These are phyloP conservation scores for Nematostella vectensis DNA, from an alignment of 92 coral and sea anemone genomes.

Conservation along the genomic window DNA sequence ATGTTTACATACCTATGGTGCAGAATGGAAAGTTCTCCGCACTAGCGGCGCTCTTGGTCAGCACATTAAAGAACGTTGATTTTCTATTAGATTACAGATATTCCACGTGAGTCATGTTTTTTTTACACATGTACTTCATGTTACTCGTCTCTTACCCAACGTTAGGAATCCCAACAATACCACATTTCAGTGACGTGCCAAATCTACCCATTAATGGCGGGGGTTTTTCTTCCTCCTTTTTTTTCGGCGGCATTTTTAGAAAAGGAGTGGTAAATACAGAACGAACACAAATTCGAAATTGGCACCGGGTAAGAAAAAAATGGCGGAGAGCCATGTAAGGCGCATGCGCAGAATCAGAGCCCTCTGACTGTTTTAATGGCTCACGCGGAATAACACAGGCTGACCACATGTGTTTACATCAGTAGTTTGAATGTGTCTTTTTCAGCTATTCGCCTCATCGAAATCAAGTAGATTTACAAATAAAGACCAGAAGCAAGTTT, in stretches of 20 bases:
- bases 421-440: too few species aligned
- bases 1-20: conserved; percentile 93
- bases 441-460: too few species aligned
- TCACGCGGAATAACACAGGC: too few species aligned
- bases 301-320: conserved; percentile 24
- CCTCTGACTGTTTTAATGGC: too few species aligned
- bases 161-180: conserved; percentile 94
- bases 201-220: conserved; percentile 92
- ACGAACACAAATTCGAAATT: conserved; percentile 20
- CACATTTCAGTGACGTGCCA: conserved; percentile 93
- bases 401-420: too few species aligned
- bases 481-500: too few species aligned
- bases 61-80: conserved; percentile 94
- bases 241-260: conserved; percentile 92
- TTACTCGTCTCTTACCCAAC: conserved; percentile 63
- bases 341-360: conserved; percentile 32
- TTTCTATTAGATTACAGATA: conserved; percentile 44
- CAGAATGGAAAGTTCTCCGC: conserved; percentile 98
- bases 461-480: too few species aligned
- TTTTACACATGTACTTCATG: too few species aligned
- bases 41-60: conserved; percentile 84
- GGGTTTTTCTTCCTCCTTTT: conserved; percentile 82
- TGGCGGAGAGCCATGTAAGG: conserved; percentile 53
- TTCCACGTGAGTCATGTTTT: neutral
- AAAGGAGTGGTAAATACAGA: conserved; percentile 28